A percentile compares a stretch with the other conserved stretches of the same genome.
Conservation (phyloP, 2,797 vertebrate species). For the Mus spretus region DNA sequence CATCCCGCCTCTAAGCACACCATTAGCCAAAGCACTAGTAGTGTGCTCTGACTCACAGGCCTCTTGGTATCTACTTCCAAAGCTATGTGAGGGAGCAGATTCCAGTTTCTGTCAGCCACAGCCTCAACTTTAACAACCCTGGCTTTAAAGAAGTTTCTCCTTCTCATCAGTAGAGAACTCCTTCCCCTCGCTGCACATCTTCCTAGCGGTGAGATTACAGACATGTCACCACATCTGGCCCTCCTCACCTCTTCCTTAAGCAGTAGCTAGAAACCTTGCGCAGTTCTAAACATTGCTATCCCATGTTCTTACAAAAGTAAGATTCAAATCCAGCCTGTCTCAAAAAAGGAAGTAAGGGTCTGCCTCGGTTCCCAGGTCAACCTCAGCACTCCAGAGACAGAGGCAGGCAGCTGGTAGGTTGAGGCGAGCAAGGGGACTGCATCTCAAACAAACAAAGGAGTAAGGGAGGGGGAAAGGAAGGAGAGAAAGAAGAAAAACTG, state of each 20-base stretch:
- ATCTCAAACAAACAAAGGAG: neutral
- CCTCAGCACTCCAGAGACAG: neutral
- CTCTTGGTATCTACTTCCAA: conserved; percentile 39
- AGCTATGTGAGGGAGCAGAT: conserved; percentile 8
- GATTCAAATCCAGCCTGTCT: neutral
- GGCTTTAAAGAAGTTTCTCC: conserved; percentile 70
- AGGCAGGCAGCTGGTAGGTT: neutral
- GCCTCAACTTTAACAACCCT: conserved; percentile 29
- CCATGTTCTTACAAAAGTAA: neutral
- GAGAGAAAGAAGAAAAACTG: neutral
- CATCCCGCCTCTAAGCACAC: conserved; percentile 36
- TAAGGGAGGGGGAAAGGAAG: rapidly evolving
- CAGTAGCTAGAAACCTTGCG: conserved; percentile 22
- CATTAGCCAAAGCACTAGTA: neutral
- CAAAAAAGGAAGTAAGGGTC: neutral
- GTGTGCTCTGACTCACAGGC: neutral
- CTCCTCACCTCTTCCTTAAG: conserved; percentile 48
- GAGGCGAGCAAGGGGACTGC: neutral
- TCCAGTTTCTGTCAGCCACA: conserved; percentile 47
- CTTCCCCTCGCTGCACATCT: conserved; percentile 50
- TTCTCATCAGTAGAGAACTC: conserved; percentile 36
- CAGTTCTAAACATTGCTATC: conserved; percentile 14
- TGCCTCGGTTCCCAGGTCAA: neutral
- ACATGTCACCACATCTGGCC: neutral
- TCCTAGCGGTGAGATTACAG: neutral